Conservation (phyloP, 2,888 invertebrate species). For the Matsumyia berberina region DNA sequence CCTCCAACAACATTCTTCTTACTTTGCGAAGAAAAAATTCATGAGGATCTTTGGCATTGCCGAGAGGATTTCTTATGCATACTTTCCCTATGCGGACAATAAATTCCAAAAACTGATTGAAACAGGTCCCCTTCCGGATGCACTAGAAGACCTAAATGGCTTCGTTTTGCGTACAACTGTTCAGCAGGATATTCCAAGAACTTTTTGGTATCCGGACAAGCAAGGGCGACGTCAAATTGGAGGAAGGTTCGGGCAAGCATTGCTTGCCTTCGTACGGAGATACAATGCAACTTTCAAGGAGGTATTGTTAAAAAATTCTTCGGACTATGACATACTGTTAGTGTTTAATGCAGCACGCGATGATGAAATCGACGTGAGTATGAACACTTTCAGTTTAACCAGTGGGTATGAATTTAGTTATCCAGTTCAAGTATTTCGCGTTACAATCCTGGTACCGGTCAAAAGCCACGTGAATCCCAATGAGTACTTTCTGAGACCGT, state of each 20-base stretch:
- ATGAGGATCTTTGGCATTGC: slow-evolving; percentile 39
- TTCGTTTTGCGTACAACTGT: slow-evolving; percentile 15
- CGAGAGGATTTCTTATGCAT: not conserved
- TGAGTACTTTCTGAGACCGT: slow-evolving; percentile 47
- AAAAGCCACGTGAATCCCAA: too few relatives aligned
- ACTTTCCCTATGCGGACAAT: slow-evolving; percentile 33
- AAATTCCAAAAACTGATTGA: not conserved
- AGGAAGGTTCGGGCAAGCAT: slow-evolving; percentile 26
- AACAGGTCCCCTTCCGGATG: slow-evolving; percentile 1
- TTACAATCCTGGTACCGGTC: not conserved
- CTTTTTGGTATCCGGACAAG: slow-evolving; percentile 18
- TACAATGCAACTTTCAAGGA: slow-evolving; percentile 51
- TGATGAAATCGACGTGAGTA: not conserved
- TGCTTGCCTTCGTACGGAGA: slow-evolving; percentile 14
- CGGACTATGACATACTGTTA: not conserved
- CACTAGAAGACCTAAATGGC: slow-evolving; percentile 32
- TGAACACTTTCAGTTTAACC: too few relatives aligned
- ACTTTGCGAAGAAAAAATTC: slow-evolving; percentile 25
- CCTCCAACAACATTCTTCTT: not conserved
- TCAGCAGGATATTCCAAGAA: not conserved
- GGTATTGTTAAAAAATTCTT: slow-evolving; percentile 22
- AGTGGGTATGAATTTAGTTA: not conserved
- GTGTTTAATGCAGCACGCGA: not conserved
- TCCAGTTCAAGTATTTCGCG: not conserved
- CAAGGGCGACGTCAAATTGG: slow-evolving; percentile 2